Percentiles rank a stretch among this genome's conserved stretches.
Evolutionary conservation across 1,140 invertebrate genomes (phyloP).

Genomic region (Holotrichia oblita): DNA sequence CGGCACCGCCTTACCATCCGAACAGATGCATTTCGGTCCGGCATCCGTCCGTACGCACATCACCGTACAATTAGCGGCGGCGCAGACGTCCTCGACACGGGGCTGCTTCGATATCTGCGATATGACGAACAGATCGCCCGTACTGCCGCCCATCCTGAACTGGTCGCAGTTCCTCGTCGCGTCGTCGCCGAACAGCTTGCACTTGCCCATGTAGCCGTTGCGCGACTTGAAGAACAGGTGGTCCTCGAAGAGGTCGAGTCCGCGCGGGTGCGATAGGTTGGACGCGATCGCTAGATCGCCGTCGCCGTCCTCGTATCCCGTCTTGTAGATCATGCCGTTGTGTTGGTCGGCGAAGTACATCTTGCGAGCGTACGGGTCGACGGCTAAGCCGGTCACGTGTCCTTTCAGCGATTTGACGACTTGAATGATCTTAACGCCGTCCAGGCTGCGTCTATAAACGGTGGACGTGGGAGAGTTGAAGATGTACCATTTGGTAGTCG

Average conservation of each 20-base stretch:
- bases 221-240: slow-evolving; percentile 66
- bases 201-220: slow-evolving; percentile 64
- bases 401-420: slow-evolving; percentile 57
- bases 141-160: slow-evolving; percentile 60
- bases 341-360: slow-evolving; percentile 77
- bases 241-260: slow-evolving; percentile 70
- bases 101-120: slow-evolving; percentile 67
- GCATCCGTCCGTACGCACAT: slow-evolving; percentile 65
- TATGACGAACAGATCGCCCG: slow-evolving; percentile 66
- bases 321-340: slow-evolving; percentile 68
- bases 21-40: slow-evolving; percentile 66
- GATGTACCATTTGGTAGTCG: slow-evolving; percentile 58
- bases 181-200: slow-evolving; percentile 62
- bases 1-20: slow-evolving; percentile 57
- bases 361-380: slow-evolving; percentile 71
- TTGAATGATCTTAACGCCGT: slow-evolving; percentile 67
- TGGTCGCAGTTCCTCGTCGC: slow-evolving; percentile 59
- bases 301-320: slow-evolving; percentile 70
- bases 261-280: slow-evolving; percentile 61
- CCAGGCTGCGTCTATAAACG: slow-evolving; percentile 71
- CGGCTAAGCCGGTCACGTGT: slow-evolving; percentile 72
- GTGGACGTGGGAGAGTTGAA: slow-evolving; percentile 61
- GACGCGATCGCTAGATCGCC: slow-evolving; percentile 59
- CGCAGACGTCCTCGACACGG: slow-evolving; percentile 62
- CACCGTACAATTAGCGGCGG: slow-evolving; percentile 62